Base-by-base conservation (phyloP, 2,888 invertebrate genomes). In the Adineta ricciae region DNA sequence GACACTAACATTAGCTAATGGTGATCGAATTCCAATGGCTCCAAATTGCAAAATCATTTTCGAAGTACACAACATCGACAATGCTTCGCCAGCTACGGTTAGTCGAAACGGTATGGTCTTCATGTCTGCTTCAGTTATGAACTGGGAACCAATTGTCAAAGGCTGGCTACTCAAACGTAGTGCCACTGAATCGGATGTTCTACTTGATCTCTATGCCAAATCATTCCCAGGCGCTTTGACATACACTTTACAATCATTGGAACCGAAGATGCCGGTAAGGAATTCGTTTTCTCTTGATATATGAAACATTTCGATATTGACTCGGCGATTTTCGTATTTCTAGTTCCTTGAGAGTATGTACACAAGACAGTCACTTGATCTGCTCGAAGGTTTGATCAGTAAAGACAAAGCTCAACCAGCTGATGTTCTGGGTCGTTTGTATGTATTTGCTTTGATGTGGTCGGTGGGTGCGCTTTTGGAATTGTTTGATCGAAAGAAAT, bases 101-200 rank as follows among this genome's bases (percentile, higher is more conserved):
- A 90, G 90, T n/a, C 87, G 91, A 84, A 91, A 91, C 86, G 91
- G 91, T 86, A 91, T 91, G 91, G 90, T 91, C 9, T 97, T 96
- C 90, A 97, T 97, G 97, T 96, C 96, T 88, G 95, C 96, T 0
- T 96, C 96, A 0, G 96, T 96, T 3, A 91, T 97, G 85, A 94
- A 95, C 89, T 97, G 96, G 94, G 93, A 94, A 88, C 97, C 97
- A 89, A 95, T 97, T 85, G 93, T 96, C 89, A 96, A 0, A 94
- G 94, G 85, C 27, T 87, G 87, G 86, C 41, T 87, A 19, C 82
- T 86, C 5, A 86, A 86, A 27, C 46, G 56, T 52, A 50, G 84
- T 36, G 52, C 73, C 36, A 54, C 32, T 41, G 82, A 84, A 78
- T 41, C 73, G 87, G 92, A 93, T 84, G 91, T 94, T 7, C 94